Evolutionary conservation across 1,140 invertebrate species (phyloP).

Genomic region (Zaprionus vittiger): DNA sequence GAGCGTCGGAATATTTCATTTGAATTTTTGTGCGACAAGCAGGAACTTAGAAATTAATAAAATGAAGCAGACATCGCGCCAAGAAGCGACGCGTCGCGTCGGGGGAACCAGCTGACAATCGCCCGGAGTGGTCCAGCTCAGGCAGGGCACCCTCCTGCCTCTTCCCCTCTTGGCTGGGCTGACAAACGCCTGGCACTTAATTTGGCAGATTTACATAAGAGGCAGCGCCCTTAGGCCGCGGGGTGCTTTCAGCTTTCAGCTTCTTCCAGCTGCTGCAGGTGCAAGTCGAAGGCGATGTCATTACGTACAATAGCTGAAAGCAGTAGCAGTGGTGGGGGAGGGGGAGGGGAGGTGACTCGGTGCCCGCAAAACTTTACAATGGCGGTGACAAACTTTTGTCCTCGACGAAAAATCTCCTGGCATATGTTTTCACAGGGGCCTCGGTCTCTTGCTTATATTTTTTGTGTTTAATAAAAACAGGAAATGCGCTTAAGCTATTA

Average conservation of each 20-base stretch:
- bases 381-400: slow-evolving; percentile 69
- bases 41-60: slow-evolving; percentile 63
- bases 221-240: slow-evolving; percentile 20
- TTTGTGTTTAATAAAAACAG: slow-evolving; percentile 75
- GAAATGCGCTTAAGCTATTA: slow-evolving; percentile 82
- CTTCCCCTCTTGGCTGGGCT: slow-evolving; percentile 19
- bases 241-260: slow-evolving; percentile 1
- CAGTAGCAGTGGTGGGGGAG: neutral
- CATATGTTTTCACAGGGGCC: slow-evolving; percentile 60
- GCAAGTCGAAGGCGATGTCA: slow-evolving; percentile 45
- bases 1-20: slow-evolving; percentile 69
- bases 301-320: slow-evolving; percentile 27
- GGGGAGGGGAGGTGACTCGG: too few species aligned
- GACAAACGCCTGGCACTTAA: slow-evolving; percentile 72
- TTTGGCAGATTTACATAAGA: slow-evolving; percentile 79
- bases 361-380: slow-evolving; percentile 56
- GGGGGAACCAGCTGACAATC: slow-evolving; percentile 43
- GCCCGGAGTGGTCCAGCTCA: slow-evolving; percentile 15
- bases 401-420: slow-evolving; percentile 47
- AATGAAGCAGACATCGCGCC: slow-evolving; percentile 25
- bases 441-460: slow-evolving; percentile 1
- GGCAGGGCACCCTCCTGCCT: neutral
- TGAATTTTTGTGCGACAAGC: slow-evolving; percentile 60
- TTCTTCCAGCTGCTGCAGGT: slow-evolving; percentile 54
- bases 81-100: slow-evolving; percentile 22